phyloP scores from a whole-genome alignment of 2,888 invertebrate species.

The Alcis repandata region DNA sequence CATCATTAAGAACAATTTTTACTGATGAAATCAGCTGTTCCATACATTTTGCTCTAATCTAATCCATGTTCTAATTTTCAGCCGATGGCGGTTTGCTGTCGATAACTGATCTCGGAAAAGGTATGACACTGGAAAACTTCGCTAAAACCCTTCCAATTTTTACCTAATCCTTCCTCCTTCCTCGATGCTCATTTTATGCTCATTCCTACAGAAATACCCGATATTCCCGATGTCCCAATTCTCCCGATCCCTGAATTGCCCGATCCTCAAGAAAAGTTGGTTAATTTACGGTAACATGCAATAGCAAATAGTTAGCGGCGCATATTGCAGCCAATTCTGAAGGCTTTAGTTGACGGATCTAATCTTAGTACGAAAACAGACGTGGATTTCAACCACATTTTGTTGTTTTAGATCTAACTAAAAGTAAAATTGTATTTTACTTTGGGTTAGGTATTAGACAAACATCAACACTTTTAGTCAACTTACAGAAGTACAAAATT shows the following conservation, averaged over 20 bases:
- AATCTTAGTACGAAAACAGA: too few relatives aligned
- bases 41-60: not conserved
- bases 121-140: constrained; percentile 39
- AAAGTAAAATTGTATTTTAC: too few relatives aligned
- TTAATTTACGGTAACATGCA: constrained; percentile 39
- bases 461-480: too few relatives aligned
- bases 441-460: too few relatives aligned
- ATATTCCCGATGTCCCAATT: constrained; percentile 73
- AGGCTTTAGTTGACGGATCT: too few relatives aligned
- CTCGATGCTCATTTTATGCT: constrained; percentile 6
- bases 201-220: constrained; percentile 72
- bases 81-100: constrained; percentile 58
- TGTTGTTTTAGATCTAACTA: too few relatives aligned
- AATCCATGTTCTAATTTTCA: constrained; percentile 47
- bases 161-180: not conserved
- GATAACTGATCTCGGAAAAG: constrained; percentile 65
- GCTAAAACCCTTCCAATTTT: not conserved
- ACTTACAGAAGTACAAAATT: too few relatives aligned
- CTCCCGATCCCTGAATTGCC: constrained; percentile 71
- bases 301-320: not conserved
- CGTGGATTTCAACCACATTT: too few relatives aligned
- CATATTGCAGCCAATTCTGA: too few relatives aligned
- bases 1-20: too few relatives aligned
- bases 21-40: too few relatives aligned
- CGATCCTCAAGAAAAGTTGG: constrained; percentile 71